These are phyloP conservation scores for Ctenodactylus gundi DNA, from an alignment of 2,113 vertebrate genomes.

Conservation along the genomic window DNA sequence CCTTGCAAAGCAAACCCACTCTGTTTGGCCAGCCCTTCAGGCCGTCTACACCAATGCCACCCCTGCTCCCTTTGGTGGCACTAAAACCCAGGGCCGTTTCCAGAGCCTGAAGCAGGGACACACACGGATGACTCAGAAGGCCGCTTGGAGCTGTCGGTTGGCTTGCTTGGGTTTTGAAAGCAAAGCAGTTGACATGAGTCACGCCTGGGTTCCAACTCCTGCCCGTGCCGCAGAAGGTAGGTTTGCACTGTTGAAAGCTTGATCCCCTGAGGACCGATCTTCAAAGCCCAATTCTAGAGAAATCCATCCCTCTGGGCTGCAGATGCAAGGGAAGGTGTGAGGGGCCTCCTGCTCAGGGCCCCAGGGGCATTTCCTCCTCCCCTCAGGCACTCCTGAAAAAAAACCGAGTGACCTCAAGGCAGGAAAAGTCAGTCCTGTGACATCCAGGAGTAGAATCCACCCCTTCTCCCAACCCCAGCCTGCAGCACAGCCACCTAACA, in stretches of 20 bases:
- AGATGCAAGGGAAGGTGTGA: background rate
- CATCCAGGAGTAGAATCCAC: background rate
- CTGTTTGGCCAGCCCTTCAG: background rate
- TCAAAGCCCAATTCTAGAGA: background rate
- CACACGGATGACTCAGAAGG: background rate
- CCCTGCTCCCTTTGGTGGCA: background rate
- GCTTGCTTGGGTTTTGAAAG: slow-evolving; percentile 51
- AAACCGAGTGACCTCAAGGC: background rate
- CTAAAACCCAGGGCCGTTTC: slow-evolving; percentile 6
- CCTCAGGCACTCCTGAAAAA: background rate
- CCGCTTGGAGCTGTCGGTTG: background rate
- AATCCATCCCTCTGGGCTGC: background rate
- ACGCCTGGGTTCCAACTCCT: background rate
- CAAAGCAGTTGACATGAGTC: slow-evolving; percentile 19
- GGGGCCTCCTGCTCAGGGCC: background rate
- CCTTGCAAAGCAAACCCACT: background rate
- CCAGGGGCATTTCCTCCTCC: background rate
- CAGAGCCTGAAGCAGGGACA: background rate
- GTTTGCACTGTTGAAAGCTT: background rate
- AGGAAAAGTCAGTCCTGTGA: background rate
- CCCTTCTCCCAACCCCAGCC: background rate
- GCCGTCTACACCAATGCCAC: background rate
- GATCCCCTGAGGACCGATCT: background rate
- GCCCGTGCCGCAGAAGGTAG: background rate
- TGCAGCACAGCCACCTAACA: background rate